These are phyloP conservation scores for Prietella phreatophila DNA, from an alignment of 2,113 vertebrate genomes.

Conservation along the genomic window DNA sequence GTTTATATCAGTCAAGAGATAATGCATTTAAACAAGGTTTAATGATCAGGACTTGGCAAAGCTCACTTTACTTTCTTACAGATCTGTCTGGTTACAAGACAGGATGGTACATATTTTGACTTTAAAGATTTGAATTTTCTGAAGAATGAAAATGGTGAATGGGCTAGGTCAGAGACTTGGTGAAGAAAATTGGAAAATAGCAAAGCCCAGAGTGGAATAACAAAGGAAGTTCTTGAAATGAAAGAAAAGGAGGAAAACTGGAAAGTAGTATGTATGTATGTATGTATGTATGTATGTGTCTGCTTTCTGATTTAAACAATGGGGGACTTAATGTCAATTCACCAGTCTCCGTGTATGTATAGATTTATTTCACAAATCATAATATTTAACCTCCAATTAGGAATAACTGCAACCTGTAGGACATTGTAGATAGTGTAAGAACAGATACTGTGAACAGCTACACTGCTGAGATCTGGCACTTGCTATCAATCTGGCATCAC, in stretches of 20 bases:
- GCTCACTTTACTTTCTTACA: constrained; percentile 14
- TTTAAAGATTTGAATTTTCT: constrained; percentile 31
- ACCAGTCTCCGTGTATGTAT: not conserved
- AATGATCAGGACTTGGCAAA: not conserved
- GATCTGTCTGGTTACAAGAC: not conserved
- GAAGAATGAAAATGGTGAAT: constrained; percentile 2
- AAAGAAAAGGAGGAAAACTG: constrained; percentile 1
- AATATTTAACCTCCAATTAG: not conserved
- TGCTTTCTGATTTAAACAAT: not conserved
- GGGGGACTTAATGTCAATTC: too few relatives aligned
- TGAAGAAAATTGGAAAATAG: constrained; percentile 16
- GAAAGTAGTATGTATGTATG: not conserved
- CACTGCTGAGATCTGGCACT: constrained; percentile 4
- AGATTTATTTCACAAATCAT: not conserved
- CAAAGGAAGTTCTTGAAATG: not conserved
- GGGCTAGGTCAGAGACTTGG: constrained; percentile 22
- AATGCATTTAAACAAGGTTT: not conserved
- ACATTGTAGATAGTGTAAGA: not conserved
- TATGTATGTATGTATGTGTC: too few relatives aligned
- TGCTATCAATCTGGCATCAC: not conserved
- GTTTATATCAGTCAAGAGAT: not conserved
- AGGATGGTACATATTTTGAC: constrained; percentile 24
- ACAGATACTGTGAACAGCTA: not conserved
- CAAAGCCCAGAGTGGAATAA: not conserved
- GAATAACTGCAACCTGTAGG: too few relatives aligned